Evolutionary conservation across 1,140 invertebrate species (phyloP), one percentile per base, ranked within the genome.

Genomic region (Drosophila repleta): DNA sequence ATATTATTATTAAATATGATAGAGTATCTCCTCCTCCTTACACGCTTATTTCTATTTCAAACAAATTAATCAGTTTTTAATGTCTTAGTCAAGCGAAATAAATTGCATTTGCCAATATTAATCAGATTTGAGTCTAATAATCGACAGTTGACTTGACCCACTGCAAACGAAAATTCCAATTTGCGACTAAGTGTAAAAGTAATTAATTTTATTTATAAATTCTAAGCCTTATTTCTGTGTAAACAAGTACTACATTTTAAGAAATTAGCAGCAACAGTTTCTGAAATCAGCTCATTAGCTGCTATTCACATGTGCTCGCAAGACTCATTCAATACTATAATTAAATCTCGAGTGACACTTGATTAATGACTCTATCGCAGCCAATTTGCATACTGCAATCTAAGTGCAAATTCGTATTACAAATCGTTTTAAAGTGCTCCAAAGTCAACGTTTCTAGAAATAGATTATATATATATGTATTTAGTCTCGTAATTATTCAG

Each of bases 381-480:
- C 21, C 15, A 32, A 67, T 72, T 72, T 72, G 56, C 69, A 72
- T 72, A 60, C 60, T 67, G 39, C 69, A 67, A 67, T 53, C 21
- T 66, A 52, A 13, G 29, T 66, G 62, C 53, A 57, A 70, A 58
- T 41, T 69, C 21, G 35, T 43, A 18, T 43, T 43, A 57, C 52
- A 71, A 71, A 58, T 45, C 45, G 66, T n/a, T 32, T 20, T 63
- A 52, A 32, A 55, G n/a, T 69, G 67, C 37, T 52, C 46, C 35
- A 71, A 32, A 45, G 43, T 70, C 46, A 20, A 6, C 24, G 26
- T 35, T 52, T 43, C 56, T 65, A 41, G 24, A 17, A 5, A 41
- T 43, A 43, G 13, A 57, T 43, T 10, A 1, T 3, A 35, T 35
- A 43, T 7, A n/a, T n/a, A n/a, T n/a, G n/a, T n/a, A n/a, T n/a